phyloP scores from a whole-genome alignment of 2,888 invertebrate species.

The Xylocampa areola region DNA sequence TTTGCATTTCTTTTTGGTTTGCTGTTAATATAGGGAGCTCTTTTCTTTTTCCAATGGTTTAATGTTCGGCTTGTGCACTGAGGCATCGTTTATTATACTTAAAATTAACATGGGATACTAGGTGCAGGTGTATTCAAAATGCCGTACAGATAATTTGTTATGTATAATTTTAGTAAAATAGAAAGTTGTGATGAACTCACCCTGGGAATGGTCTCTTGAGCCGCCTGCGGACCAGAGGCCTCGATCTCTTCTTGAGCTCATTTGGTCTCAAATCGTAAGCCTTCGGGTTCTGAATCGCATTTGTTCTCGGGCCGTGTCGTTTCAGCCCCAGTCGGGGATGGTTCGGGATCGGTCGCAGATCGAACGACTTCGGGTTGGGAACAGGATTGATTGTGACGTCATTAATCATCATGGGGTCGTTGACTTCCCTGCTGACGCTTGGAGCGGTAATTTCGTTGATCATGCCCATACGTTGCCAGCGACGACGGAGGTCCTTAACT shows the following conservation, averaged over 20 bases:
- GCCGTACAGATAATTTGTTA: no score
- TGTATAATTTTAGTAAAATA: no score
- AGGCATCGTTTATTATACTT: background rate
- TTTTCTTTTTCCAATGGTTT: slow-evolving; percentile 8
- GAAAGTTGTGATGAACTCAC: slow-evolving; percentile 70
- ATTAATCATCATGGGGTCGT: slow-evolving; percentile 75
- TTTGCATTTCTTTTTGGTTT: slow-evolving; percentile 17
- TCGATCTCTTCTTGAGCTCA: slow-evolving; percentile 75
- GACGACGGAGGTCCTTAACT: slow-evolving; percentile 81
- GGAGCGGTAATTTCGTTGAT: slow-evolving; percentile 89
- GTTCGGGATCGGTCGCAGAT: slow-evolving; percentile 69
- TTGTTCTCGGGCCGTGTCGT: slow-evolving; percentile 51
- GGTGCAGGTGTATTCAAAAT: no score
- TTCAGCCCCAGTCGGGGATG: slow-evolving; percentile 57
- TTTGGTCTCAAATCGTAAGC: slow-evolving; percentile 67
- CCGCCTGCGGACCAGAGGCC: slow-evolving; percentile 69
- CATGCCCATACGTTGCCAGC: slow-evolving; percentile 86
- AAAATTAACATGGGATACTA: no score
- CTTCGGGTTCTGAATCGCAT: slow-evolving; percentile 62
- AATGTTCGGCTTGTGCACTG: background rate
- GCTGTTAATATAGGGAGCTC: slow-evolving; percentile 6
- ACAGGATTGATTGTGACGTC: slow-evolving; percentile 78
- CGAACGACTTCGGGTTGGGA: slow-evolving; percentile 78
- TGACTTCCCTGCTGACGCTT: slow-evolving; percentile 75
- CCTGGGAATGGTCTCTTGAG: slow-evolving; percentile 85